Evolutionary conservation across 2,113 vertebrate species (phyloP).

Genomic region (Spilogale gracilis): DNA sequence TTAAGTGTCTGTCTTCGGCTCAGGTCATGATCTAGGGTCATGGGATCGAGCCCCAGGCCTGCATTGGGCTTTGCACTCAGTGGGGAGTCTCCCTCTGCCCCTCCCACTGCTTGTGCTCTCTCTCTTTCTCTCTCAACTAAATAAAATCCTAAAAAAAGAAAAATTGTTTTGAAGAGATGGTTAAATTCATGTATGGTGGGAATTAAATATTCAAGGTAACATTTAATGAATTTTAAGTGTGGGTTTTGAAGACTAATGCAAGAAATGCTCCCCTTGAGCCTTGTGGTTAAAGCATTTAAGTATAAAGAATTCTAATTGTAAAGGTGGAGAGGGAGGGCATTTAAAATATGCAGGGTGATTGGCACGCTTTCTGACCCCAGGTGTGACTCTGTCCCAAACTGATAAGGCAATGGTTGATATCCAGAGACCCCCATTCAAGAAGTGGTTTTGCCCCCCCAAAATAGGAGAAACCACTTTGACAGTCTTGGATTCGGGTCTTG

Average conservation of each 20-base stretch:
- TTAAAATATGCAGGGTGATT: constrained; percentile 18
- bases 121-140: background rate
- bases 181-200: background rate
- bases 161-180: background rate
- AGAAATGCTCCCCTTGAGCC: background rate
- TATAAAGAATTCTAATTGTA: background rate
- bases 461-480: background rate
- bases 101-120: background rate
- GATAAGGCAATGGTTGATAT: background rate
- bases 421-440: background rate
- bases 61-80: background rate
- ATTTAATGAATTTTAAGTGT: background rate
- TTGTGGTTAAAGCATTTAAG: constrained; percentile 3
- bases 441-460: background rate
- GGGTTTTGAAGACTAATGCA: constrained; percentile 12
- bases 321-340: background rate
- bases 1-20: background rate
- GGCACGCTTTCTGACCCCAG: background rate
- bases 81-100: background rate
- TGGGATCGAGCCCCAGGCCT: background rate
- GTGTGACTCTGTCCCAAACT: background rate
- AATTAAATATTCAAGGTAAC: constrained; percentile 5
- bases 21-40: background rate
- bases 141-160: background rate
- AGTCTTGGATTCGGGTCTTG: background rate